Evolutionary conservation across 2,888 invertebrate genomes (phyloP).

Genomic region (Gandaritis pyraliata): DNA sequence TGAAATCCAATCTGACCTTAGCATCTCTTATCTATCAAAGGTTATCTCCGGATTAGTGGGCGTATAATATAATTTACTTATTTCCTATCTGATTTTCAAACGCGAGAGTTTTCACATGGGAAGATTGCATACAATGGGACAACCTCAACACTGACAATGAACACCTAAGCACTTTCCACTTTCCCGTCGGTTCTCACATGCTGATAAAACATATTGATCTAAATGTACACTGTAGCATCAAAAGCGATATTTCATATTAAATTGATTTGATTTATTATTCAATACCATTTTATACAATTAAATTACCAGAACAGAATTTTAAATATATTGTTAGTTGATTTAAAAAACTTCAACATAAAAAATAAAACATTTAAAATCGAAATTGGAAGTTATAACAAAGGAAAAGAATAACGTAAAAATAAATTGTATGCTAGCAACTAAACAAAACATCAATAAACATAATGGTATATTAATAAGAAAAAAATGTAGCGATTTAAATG

Average conservation of each 20-base stretch:
- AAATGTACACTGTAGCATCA: constrained; percentile 37
- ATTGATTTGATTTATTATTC: no score
- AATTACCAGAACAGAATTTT: background rate
- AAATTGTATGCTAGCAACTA: constrained; percentile 1
- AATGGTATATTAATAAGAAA: constrained; percentile 21
- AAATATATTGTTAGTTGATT: no score
- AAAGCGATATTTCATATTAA: constrained; percentile 15
- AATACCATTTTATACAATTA: no score
- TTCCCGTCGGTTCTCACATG: constrained; percentile 73
- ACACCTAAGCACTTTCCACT: constrained; percentile 75
- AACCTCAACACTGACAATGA: constrained; percentile 78
- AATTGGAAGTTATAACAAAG: background rate
- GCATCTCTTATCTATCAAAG: background rate
- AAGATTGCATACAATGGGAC: constrained; percentile 57
- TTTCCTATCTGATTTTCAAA: constrained; percentile 40
- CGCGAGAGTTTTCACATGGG: constrained; percentile 63
- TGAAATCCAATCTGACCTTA: background rate
- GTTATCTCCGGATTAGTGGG: constrained; percentile 23
- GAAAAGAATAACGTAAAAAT: constrained; percentile 1
- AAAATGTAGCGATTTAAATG: constrained; percentile 29
- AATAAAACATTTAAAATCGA: background rate
- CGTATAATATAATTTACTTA: constrained; percentile 25
- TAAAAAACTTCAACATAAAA: no score
- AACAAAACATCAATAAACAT: constrained; percentile 16
- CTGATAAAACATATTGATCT: constrained; percentile 47